Percentiles rank a stretch among this genome's conserved stretches.
These are phyloP conservation scores for Globia sparganii DNA, from an alignment of 2,888 invertebrate species.

Conservation along the genomic window DNA sequence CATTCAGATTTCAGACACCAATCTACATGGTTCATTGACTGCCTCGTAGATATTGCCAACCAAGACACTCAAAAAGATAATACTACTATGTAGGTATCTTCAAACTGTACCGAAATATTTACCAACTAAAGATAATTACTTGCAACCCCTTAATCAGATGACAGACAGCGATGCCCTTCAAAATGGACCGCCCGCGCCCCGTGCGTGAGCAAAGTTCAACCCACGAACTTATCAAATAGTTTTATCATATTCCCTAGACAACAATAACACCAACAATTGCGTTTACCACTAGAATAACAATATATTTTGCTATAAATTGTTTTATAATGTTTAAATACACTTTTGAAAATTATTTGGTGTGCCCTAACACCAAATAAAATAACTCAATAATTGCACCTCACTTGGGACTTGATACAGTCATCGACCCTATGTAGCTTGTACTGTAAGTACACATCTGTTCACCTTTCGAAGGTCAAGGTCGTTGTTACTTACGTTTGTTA, in stretches of 20 bases:
- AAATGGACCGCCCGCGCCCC: not conserved
- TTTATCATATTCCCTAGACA: slow-evolving; percentile 40
- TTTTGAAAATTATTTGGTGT: slow-evolving; percentile 35
- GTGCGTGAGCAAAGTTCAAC: slow-evolving; percentile 33
- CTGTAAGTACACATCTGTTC: not conserved
- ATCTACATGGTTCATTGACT: too few relatives aligned
- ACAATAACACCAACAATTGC: not conserved
- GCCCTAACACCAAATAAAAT: too few relatives aligned
- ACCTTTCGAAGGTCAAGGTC: slow-evolving; percentile 3
- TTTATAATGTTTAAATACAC: slow-evolving; percentile 51
- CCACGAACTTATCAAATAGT: slow-evolving; percentile 33
- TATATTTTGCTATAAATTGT: slow-evolving; percentile 44
- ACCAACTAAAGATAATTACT: not conserved
- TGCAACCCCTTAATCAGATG: not conserved
- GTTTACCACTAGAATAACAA: slow-evolving; percentile 31
- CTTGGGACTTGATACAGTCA: slow-evolving; percentile 27
- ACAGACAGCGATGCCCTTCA: slow-evolving; percentile 15
- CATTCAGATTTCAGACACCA: too few relatives aligned
- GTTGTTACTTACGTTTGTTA: too few relatives aligned
- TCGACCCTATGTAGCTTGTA: slow-evolving; percentile 5
- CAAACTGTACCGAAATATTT: not conserved
- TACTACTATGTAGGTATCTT: not conserved
- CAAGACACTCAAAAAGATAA: not conserved
- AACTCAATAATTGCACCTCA: too few relatives aligned
- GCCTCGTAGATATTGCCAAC: not conserved